Base-by-base conservation (phyloP, 2,797 vertebrate genomes). In the Orestias chungarensis region DNA sequence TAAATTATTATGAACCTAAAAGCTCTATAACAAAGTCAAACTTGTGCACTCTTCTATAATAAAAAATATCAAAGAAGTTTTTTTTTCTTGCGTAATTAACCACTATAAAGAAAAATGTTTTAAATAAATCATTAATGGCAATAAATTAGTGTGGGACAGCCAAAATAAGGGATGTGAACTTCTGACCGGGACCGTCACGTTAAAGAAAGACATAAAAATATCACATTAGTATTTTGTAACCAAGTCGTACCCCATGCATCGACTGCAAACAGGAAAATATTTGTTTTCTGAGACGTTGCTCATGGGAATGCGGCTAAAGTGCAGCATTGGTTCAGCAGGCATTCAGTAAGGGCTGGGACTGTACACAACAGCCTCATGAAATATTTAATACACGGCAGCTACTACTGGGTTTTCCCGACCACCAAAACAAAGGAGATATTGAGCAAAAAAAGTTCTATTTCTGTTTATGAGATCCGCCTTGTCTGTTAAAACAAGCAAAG, bases 321-420 rank as follows among this genome's bases (percentile, higher is more conserved):
- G 80, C 86, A 73, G 65, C 75, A 25, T 3, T 29, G 77, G 70
- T 81, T 88, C 76, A 86, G 73, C 68, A 35, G 68, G 75, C 82
- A 68, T 80, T 86, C 82, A 88, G 88, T 89, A 90, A 87, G 86
- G 86, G 71, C 73, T 33, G 69, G 77, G 82, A 81, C 85, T 86
- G 69, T 29, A 66, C 80, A 61, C 72, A 68, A 75, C 18, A 66
- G 35, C 46, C 78, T 87, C 87, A 86, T 91, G 74, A 90, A 91
- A 90, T 89, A 89, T 91, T 90, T 71, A 88, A 68, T 0, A 73
- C 74, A 35, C 43, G 50, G 65, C 50, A 67, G 87, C 67, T 83
- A 80, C 75, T 54, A 68, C 77, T 82, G 68, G 74, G 66, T 77
- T 86, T 73, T 78, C 70, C 74, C 64, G 35, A 66, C 49, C 55